Base-by-base conservation (phyloP, 2,113 vertebrate genomes). In the Carassius carassius region DNA sequence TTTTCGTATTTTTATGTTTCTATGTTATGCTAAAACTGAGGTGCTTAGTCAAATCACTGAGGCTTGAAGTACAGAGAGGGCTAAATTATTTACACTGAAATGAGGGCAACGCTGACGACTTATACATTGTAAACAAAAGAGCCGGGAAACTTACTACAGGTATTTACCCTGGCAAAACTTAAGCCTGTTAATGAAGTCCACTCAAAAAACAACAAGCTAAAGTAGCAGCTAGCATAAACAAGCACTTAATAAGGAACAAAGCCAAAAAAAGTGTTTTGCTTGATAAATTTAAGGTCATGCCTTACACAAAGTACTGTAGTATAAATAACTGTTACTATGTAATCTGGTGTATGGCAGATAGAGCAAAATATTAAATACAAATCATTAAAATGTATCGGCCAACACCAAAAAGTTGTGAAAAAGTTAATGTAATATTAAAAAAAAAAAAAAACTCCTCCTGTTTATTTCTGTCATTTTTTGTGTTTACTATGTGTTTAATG, bases 11-110 rank as follows among this genome's bases (percentile, higher is more conserved):
- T 49, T 81, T 67, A 3, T 63, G 17, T 78, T 32, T 78, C 17
- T 23, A 62, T 3, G 16, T 62, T 35, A 58, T 25, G 54, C 32
- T 65, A 54, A 82, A 82, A 49, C 62, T 51, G 87, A 88, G 91
- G 76, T 86, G 88, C 89, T 90, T 90, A 88, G 85, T 89, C 86
- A 89, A 90, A 90, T 89, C 84, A 85, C 88, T 89, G 90, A 85
- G 87, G 86, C 78, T 37, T 79, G 82, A 79, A 87, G 80, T 70
- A n/a, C 62, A 51, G 19, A n/a, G 80, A 70, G 47, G 65, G 47
- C 80, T 88, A 89, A 91, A 91, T 89, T 85, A 86, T 88, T 89
- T 90, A 85, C 88, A 85, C 78, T 25, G 25, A 84, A 79, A 87
- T 88, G 85, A 89, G 86, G 88, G 87, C 89, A 90, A 90, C 83